Evolutionary conservation across 2,113 vertebrate species (phyloP), one percentile per base, ranked within the genome.

Genomic region (Pontoporia blainvillei): DNA sequence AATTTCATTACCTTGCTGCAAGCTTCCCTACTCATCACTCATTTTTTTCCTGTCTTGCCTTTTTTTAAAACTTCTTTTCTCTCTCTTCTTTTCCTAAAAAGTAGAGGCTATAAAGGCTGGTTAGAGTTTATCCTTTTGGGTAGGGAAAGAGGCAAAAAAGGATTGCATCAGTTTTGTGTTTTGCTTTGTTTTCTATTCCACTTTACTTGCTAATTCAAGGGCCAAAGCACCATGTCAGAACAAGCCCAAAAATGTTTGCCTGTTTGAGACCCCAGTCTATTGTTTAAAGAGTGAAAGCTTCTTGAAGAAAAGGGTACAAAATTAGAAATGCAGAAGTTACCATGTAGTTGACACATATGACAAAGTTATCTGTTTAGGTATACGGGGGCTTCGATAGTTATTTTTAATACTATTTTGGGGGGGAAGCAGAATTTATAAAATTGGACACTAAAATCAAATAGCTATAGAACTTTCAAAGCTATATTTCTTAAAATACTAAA

Each of bases 381-480:
- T 36, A n/a, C 25, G 1, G 15, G 17, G 3, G 8, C 54, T 66
- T 75, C 66, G 27, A 61, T 34, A 31, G 39, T 57, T 81, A 64
- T 72, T 94, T 96, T 59, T 64, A 88, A 86, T 78, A 29, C 9
- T 71, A 39, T 62, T 82, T 96, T 54, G 6, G 2, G 0, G 39
- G 39, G 21, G 25, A 72, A 94, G 44, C 39, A 29, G 8, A 93
- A 86, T 86, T 64, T 91, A 8, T 93, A 90, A 96, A 87, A 91
- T 44, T 69, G 41, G 31, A 89, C 14, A 54, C 20, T 82, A 66
- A 83, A 82, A 85, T 96, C 59, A 39, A 36, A 78, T 78, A 20
- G 9, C 36, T 57, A 73, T 82, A 83, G 29, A 66, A 59, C 73
- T 79, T 78, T 78, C 57, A 86, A 72, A 27, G 27, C 57, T 91